Conservation (phyloP, 53 echinoderm and acorn worm species). For the Paracentrotus lividus region DNA sequence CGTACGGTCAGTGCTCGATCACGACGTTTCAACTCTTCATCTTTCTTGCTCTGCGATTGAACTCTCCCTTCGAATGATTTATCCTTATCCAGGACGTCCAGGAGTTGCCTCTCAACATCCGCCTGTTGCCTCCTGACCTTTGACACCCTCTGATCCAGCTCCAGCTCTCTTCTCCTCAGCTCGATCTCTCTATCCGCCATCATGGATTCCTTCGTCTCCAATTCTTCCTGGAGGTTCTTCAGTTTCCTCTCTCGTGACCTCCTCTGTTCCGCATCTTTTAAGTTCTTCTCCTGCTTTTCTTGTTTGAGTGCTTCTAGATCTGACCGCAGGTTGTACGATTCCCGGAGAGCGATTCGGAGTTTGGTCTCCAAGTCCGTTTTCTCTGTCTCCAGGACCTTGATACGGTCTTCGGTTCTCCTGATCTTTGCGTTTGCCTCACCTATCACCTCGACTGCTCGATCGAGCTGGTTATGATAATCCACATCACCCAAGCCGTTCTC, state of each 20-base stretch:
- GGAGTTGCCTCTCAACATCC: constrained; percentile 49
- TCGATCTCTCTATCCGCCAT: constrained; percentile 67
- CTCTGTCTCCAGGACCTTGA: constrained; percentile 29
- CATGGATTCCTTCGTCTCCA: constrained; percentile 64
- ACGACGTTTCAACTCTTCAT: constrained; percentile 63
- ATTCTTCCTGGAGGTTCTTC: constrained; percentile 41
- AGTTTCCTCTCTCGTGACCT: constrained; percentile 40
- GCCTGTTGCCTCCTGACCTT: constrained; percentile 42
- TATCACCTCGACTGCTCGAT: constrained; percentile 59
- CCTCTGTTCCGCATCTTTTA: background rate
- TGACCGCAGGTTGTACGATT: constrained; percentile 22
- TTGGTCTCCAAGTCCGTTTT: constrained; percentile 22
- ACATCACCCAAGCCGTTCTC: background rate
- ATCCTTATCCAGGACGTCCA: constrained; percentile 50
- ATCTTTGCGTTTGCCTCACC: constrained; percentile 64
- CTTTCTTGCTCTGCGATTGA: constrained; percentile 37
- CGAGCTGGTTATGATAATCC: constrained; percentile 52
- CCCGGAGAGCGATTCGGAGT: constrained; percentile 5
- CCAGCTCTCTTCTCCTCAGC: constrained; percentile 52
- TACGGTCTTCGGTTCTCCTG: constrained; percentile 45
- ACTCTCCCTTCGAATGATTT: constrained; percentile 48
- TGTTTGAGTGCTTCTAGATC: constrained; percentile 30
- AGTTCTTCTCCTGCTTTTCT: constrained; percentile 40
- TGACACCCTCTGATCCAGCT: constrained; percentile 29
- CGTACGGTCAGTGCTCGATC: constrained; percentile 66